phyloP scores from a whole-genome alignment of 2,797 vertebrate species.

The Lagorchestes hirsutus region DNA sequence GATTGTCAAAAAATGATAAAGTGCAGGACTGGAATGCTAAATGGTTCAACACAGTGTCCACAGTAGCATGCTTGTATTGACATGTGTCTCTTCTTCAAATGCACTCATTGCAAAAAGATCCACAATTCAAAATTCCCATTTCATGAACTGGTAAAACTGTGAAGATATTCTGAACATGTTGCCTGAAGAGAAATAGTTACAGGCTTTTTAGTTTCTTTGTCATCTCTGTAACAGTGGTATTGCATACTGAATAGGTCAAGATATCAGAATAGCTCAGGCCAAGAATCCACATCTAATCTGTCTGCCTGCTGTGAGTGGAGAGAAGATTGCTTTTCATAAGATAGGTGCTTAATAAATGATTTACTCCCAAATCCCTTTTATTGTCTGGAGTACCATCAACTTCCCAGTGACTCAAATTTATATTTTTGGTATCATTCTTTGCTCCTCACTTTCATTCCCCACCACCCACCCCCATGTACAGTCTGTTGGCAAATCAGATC shows the following conservation, averaged over 20 bases:
- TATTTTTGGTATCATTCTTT: neutral
- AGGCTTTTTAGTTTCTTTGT: neutral
- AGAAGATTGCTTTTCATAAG: neutral
- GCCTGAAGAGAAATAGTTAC: neutral
- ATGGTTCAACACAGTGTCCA: neutral
- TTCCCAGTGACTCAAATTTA: neutral
- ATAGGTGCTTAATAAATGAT: neutral
- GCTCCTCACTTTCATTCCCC: neutral
- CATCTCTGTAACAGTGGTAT: neutral
- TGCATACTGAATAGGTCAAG: neutral
- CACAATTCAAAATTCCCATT: neutral
- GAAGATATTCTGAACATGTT: neutral
- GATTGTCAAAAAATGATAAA: fast-evolving
- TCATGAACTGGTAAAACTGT: neutral
- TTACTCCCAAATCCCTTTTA: neutral
- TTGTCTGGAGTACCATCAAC: neutral
- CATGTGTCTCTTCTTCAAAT: constrained; percentile 1
- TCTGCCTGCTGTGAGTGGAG: neutral
- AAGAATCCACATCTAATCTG: neutral
- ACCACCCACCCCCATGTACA: neutral
- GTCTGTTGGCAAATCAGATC: neutral
- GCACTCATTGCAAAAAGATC: neutral
- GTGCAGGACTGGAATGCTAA: fast-evolving
- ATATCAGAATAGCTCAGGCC: neutral
- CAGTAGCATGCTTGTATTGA: neutral